These are phyloP conservation scores for Epirrita christyi DNA, from an alignment of 2,888 invertebrate genomes.

Conservation along the genomic window DNA sequence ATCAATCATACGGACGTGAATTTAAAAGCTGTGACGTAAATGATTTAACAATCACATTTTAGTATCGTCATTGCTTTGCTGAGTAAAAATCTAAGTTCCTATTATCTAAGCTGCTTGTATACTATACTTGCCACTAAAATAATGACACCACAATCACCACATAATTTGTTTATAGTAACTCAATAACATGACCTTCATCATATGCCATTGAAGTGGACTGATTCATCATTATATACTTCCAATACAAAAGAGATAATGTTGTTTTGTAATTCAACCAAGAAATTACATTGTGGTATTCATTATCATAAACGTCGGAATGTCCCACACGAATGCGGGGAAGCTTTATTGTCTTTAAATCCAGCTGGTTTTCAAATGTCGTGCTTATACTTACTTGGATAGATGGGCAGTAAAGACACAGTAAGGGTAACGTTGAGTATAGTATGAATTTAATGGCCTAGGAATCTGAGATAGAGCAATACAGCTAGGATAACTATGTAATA, in stretches of 20 bases:
- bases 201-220: neutral
- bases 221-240: conserved; percentile 4
- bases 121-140: neutral
- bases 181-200: conserved; percentile 1
- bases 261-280: conserved; percentile 18
- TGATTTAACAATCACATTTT: conserved; percentile 1
- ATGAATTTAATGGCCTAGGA: neutral
- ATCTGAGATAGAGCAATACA: neutral
- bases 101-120: too few relatives aligned
- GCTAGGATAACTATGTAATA: neutral
- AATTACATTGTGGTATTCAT: conserved; percentile 26
- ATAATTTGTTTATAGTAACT: neutral
- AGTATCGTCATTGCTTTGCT: neutral
- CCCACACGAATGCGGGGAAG: conserved; percentile 12
- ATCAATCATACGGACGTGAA: neutral
- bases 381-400: neutral
- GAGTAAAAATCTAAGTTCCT: too few relatives aligned
- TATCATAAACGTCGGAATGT: conserved; percentile 23
- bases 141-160: neutral
- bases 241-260: conserved; percentile 12
- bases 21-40: conserved; percentile 10
- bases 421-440: neutral
- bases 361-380: conserved; percentile 8
- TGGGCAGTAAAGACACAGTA: neutral
- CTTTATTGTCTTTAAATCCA: conserved; percentile 18